Evolutionary conservation across 2,888 invertebrate genomes (phyloP), one percentile per base, ranked within the genome.

Genomic region (Silvanus unidentatus): DNA sequence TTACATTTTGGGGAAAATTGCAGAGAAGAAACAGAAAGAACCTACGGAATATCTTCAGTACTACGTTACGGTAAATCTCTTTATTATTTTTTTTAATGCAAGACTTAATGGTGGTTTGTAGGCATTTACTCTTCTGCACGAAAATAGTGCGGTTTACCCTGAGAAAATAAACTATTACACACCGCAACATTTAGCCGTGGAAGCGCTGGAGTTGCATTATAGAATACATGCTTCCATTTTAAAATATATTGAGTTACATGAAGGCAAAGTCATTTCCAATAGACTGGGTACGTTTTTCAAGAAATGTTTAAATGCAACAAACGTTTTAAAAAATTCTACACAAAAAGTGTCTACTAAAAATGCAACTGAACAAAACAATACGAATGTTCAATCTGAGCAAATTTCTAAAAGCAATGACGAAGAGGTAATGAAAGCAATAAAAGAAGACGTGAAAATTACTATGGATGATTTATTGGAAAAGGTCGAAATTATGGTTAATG

Each of bases 1-100:
- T 68, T 96, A 95, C 65, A 93, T 96, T 88, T 74, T 96, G n/a
- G 96, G 93, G 0, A 97, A 97, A 78, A 86, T 95, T 42, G 81
- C 87, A 0, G 95, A 96, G 69, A 97, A 96, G 65, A 79, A 81
- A 47, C 83, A 84, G 53, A 82, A 83, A 52, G 79, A 84, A 44
- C 86, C 90, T 0, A 76, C 79, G 10, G 75, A 81, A 15, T 91
- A 84, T 70, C 74, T 95, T 37, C 79, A 84, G 53, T 86, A 88
- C 73, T 96, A 94, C 66, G 74, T 81, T 60, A 81, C 82, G 68
- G 83, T 82, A 60, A 54, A 59, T 56, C 4, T 38, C 4, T 22
- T n/a, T n/a, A n/a, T n/a, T n/a, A n/a, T n/a, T n/a, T 40, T 50
- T 48, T 69, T 71, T 40, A 56, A 85, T 79, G 88, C 93, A 35